Evolutionary conservation across 1,140 invertebrate species (phyloP).

Genomic region (Drosophila kurseongensis): DNA sequence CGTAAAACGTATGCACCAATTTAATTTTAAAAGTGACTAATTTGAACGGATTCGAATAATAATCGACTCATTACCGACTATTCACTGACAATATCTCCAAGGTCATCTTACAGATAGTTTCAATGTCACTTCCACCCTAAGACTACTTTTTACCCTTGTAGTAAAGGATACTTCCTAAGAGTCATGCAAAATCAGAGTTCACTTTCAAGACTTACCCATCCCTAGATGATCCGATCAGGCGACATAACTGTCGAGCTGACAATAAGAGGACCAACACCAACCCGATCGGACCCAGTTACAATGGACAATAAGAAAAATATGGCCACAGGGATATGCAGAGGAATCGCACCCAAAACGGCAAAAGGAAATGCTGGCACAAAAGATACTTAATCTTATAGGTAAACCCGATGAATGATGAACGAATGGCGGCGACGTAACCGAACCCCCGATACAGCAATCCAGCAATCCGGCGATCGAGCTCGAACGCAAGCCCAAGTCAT

Average conservation of each 20-base stretch:
- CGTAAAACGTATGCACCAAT: neutral
- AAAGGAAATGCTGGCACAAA: slow-evolving; percentile 73
- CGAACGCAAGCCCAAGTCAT: slow-evolving; percentile 81
- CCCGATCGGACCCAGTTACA: slow-evolving; percentile 33
- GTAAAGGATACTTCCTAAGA: neutral
- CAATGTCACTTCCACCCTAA: neutral
- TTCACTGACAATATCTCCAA: neutral
- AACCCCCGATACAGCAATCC: slow-evolving; percentile 61
- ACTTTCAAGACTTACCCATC: slow-evolving; percentile 37
- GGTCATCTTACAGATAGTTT: neutral
- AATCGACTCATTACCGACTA: neutral
- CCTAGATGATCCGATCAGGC: slow-evolving; percentile 47
- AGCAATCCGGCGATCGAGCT: slow-evolving; percentile 41
- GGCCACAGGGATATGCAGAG: slow-evolving; percentile 41
- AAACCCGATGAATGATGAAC: slow-evolving; percentile 81
- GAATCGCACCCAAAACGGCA: slow-evolving; percentile 54
- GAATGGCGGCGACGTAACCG: slow-evolving; percentile 66
- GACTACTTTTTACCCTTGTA: slow-evolving; percentile 1
- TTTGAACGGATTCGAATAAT: neutral
- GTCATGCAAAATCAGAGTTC: slow-evolving; percentile 38
- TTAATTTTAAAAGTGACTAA: neutral
- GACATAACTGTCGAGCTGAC: slow-evolving; percentile 45
- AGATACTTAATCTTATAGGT: slow-evolving; percentile 81
- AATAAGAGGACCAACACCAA: slow-evolving; percentile 34
- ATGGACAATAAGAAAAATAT: slow-evolving; percentile 63